These are phyloP conservation scores for Nyctereutes procyonoides DNA, from an alignment of 2,113 vertebrate species.

Conservation along the genomic window DNA sequence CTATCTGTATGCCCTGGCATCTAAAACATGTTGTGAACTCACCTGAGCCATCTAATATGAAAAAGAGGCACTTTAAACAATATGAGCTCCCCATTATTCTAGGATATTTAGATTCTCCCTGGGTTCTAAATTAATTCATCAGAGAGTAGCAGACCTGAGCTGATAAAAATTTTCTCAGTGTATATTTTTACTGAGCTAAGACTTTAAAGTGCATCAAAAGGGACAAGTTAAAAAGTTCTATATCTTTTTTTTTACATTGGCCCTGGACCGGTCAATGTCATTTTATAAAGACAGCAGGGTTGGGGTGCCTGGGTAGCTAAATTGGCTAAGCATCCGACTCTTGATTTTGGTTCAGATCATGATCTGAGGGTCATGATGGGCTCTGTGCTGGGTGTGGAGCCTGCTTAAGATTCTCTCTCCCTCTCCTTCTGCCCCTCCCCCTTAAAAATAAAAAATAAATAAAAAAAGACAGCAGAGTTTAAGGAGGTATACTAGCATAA, in stretches of 20 bases:
- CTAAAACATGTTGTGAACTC: neutral
- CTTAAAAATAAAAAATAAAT: neutral
- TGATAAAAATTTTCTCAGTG: neutral
- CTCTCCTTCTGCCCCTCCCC: neutral
- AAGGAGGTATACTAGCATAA: neutral
- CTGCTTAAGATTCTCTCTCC: neutral
- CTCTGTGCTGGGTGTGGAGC: neutral
- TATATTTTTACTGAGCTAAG: neutral
- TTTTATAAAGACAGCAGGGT: neutral
- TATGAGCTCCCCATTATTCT: neutral
- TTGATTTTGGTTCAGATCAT: neutral
- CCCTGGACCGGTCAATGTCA: neutral
- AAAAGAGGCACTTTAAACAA: neutral
- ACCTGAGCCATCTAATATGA: neutral
- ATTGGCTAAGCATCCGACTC: neutral
- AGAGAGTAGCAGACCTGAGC: neutral
- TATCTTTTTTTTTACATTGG: neutral
- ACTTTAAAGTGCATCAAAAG: constrained; percentile 18
- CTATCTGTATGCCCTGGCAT: neutral
- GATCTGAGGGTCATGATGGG: neutral
- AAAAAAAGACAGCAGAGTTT: neutral
- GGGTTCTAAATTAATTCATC: constrained; percentile 28
- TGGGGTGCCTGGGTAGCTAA: neutral
- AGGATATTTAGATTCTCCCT: neutral
- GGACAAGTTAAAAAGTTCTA: neutral